Evolutionary conservation across 2,888 invertebrate genomes (phyloP).

Genomic region (Ommatoiulus sabulosus): DNA sequence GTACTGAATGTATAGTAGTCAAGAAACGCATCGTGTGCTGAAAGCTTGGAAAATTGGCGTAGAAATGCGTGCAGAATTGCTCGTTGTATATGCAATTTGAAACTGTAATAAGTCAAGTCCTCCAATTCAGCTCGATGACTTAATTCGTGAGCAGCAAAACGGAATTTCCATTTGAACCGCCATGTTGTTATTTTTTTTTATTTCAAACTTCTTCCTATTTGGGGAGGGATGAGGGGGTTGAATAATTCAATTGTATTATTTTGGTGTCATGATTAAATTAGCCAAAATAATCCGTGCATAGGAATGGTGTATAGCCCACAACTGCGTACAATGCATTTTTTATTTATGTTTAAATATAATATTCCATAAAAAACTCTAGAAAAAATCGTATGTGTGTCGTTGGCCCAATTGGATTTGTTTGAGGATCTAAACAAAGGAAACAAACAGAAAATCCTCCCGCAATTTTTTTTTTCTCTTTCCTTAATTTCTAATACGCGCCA

Average conservation of each 20-base stretch:
- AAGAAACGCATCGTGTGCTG: neutral
- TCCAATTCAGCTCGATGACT: neutral
- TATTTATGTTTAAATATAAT: constrained; percentile 17
- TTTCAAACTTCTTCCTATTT: neutral
- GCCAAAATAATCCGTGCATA: constrained; percentile 40
- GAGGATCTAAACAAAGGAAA: constrained; percentile 31
- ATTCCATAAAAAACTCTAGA: constrained; percentile 24
- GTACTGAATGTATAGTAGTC: neutral
- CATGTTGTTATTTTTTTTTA: constrained; percentile 27
- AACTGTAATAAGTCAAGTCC: neutral
- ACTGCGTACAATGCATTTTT: constrained; percentile 36
- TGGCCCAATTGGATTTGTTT: constrained; percentile 36
- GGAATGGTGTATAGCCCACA: neutral
- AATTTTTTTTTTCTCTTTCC: constrained; percentile 9
- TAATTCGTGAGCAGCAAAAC: neutral
- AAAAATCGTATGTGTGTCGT: constrained; percentile 24
- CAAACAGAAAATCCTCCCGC: constrained; percentile 21
- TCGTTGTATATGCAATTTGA: neutral
- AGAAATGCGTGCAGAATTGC: neutral
- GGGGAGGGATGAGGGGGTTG: neutral
- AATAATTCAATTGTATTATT: constrained; percentile 36
- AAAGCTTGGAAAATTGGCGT: neutral
- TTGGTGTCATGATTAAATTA: constrained; percentile 43
- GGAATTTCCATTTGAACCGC: neutral
- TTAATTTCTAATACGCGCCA: constrained; percentile 38